phyloP scores from a whole-genome alignment of 2,113 vertebrate genomes.

The Oxyruncus cristatus region DNA sequence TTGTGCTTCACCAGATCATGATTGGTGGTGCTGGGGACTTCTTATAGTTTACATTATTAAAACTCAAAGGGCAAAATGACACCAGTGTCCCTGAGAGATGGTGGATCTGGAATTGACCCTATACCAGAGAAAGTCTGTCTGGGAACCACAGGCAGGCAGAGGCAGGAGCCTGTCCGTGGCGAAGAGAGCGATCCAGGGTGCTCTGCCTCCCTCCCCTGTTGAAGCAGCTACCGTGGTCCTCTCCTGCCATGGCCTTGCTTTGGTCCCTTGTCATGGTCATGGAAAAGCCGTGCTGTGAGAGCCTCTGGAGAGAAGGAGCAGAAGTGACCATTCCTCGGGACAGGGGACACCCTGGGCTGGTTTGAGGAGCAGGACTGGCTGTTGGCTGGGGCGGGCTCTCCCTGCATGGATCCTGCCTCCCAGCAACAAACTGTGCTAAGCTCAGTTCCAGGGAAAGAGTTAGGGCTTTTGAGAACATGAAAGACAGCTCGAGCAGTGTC shows the following conservation, averaged over 20 bases:
- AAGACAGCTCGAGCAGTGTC: background rate
- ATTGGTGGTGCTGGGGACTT: background rate
- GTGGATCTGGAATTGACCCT: background rate
- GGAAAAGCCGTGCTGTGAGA: accelerated
- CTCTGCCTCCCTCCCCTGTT: background rate
- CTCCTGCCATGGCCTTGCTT: background rate
- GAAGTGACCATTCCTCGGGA: background rate
- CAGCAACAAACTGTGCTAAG: background rate
- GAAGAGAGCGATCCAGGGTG: background rate
- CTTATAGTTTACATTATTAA: background rate
- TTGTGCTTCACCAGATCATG: background rate
- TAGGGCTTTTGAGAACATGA: conserved; percentile 16
- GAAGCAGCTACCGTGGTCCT: background rate
- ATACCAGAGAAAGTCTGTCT: background rate
- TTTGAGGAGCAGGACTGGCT: background rate
- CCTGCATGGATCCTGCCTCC: accelerated
- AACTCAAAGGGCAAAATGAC: background rate
- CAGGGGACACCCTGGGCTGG: accelerated
- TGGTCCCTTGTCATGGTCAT: background rate
- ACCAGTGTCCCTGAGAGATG: no score
- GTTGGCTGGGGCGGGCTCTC: accelerated
- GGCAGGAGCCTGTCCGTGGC: background rate
- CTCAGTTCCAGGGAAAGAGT: background rate
- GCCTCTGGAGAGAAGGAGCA: background rate
- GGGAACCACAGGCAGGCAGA: background rate